Conservation (phyloP, 2,888 invertebrate genomes). For the Cataglyphis livida region DNA sequence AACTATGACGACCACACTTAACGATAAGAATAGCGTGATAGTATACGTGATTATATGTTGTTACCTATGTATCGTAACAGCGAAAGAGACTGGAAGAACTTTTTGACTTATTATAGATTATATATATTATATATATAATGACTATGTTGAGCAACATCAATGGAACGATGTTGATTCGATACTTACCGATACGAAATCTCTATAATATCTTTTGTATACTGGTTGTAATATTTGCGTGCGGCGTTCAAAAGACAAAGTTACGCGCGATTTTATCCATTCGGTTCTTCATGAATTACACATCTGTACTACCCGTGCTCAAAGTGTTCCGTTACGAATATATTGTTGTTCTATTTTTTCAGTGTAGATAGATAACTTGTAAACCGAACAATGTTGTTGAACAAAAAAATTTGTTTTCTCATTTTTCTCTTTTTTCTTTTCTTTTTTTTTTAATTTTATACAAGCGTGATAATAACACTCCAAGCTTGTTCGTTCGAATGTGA, state of each 20-base stretch:
- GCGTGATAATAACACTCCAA: neutral
- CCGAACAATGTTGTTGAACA: constrained; percentile 41
- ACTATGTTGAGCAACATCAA: constrained; percentile 10
- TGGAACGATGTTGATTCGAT: constrained; percentile 1
- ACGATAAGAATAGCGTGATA: constrained; percentile 13
- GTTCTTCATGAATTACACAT: constrained; percentile 22
- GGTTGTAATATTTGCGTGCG: constrained; percentile 29
- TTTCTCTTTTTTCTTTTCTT: neutral
- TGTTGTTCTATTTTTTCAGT: constrained; percentile 51
- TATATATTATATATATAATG: constrained; percentile 1
- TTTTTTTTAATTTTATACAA: constrained; percentile 17
- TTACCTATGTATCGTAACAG: constrained; percentile 25
- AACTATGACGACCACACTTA: constrained; percentile 20
- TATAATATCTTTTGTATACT: constrained; percentile 44
- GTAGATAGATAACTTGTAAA: constrained; percentile 37
- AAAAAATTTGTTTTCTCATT: neutral
- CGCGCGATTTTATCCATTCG: constrained; percentile 3
- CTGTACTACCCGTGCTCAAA: constrained; percentile 37
- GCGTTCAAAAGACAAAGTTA: constrained; percentile 18
- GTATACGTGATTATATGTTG: constrained; percentile 19
- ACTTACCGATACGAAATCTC: constrained; percentile 24
- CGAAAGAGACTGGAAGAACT: constrained; percentile 7
- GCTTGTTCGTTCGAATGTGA: constrained; percentile 8
- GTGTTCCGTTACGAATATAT: constrained; percentile 43
- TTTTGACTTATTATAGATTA: constrained; percentile 31